phyloP scores from a whole-genome alignment of 2,888 invertebrate genomes.

The Drosophila mulleri region DNA sequence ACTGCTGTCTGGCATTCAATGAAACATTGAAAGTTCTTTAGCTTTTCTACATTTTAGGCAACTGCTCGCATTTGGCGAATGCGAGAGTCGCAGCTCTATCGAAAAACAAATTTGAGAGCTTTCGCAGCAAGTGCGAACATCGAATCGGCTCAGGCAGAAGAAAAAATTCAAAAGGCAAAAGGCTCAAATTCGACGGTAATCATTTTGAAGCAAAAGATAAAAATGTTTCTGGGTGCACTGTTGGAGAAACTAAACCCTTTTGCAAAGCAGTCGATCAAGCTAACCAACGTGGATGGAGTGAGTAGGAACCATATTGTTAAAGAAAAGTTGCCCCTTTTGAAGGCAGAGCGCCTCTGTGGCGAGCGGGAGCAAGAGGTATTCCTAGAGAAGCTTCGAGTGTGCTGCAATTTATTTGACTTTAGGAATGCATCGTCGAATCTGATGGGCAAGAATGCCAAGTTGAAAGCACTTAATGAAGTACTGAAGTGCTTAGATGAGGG shows the following conservation, averaged over 20 bases:
- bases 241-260: constrained; percentile 5
- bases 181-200: neutral
- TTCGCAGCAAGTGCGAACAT: neutral
- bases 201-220: neutral
- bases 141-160: neutral
- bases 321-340: neutral
- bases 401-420: neutral
- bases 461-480: neutral
- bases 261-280: neutral
- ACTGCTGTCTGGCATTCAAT: neutral
- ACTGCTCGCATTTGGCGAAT: neutral
- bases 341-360: neutral
- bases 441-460: neutral
- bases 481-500: neutral
- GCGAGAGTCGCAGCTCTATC: neutral
- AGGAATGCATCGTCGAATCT: neutral
- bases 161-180: too few species aligned
- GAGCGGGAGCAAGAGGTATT: neutral
- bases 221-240: constrained; percentile 1
- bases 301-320: neutral
- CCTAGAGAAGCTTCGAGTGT: neutral
- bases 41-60: neutral
- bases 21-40: neutral
- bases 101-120: neutral
- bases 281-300: neutral